phyloP scores from a whole-genome alignment of 2,797 vertebrate species.

The Micropoecilia bifurca region DNA sequence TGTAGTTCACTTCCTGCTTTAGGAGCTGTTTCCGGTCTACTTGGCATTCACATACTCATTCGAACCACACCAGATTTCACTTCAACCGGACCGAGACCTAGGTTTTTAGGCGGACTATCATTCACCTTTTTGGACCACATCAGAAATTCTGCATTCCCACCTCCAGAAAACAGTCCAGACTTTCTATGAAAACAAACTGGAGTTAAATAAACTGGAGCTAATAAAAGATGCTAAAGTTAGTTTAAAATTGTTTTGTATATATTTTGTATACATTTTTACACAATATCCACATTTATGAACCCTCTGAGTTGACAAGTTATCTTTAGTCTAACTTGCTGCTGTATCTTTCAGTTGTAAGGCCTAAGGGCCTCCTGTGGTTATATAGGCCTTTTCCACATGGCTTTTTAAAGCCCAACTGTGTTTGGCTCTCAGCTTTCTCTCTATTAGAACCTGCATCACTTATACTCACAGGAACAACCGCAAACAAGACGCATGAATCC shows the following conservation, averaged over 20 bases:
- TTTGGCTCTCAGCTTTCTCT: conserved; percentile 73
- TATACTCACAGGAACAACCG: conserved; percentile 50
- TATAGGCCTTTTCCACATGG: conserved; percentile 71
- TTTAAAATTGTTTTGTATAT: background rate
- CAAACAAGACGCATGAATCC: conserved; percentile 48
- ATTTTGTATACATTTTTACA: background rate
- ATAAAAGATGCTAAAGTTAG: background rate
- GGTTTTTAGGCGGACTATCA: too few relatives aligned
- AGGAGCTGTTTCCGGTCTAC: too few relatives aligned
- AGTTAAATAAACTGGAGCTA: too few relatives aligned
- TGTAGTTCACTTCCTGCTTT: too few relatives aligned
- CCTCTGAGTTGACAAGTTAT: conserved; percentile 35
- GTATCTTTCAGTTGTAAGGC: conserved; percentile 63
- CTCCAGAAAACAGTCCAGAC: too few relatives aligned
- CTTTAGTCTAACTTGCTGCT: conserved; percentile 56
- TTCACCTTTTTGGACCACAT: too few relatives aligned
- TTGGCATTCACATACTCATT: too few relatives aligned
- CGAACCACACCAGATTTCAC: too few relatives aligned
- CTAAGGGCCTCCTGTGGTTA: conserved; percentile 71
- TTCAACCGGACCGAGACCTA: too few relatives aligned
- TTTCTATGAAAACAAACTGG: too few relatives aligned
- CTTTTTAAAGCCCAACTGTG: conserved; percentile 68
- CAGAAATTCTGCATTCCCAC: too few relatives aligned
- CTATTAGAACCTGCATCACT: conserved; percentile 68
- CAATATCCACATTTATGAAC: conserved; percentile 13